Conservation (phyloP, 2,888 invertebrate species). For the Cosmorhoe ocellata region DNA sequence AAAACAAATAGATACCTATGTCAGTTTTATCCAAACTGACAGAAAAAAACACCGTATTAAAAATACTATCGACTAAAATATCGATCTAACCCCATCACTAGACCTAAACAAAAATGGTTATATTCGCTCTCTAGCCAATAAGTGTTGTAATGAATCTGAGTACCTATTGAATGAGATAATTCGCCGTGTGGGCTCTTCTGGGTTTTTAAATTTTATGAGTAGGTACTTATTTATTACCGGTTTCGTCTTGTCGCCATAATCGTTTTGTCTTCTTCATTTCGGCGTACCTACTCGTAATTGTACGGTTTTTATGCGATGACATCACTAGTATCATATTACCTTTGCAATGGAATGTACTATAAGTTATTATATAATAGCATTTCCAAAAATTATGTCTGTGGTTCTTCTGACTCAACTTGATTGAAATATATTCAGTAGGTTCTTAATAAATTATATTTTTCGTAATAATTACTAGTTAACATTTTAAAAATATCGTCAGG, state of each 20-base stretch:
- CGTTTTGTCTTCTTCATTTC: slow-evolving; percentile 37
- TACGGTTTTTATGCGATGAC: slow-evolving; percentile 31
- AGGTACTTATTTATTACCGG: slow-evolving; percentile 64
- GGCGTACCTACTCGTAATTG: slow-evolving; percentile 35
- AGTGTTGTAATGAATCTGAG: slow-evolving; percentile 78
- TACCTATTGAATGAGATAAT: slow-evolving; percentile 71
- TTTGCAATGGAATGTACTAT: slow-evolving; percentile 30
- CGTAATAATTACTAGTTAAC: too few relatives aligned
- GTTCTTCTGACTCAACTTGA: too few relatives aligned
- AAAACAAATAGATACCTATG: too few relatives aligned
- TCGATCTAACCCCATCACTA: slow-evolving; percentile 47
- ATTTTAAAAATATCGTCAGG: too few relatives aligned
- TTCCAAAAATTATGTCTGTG: slow-evolving; percentile 11
- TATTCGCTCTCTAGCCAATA: slow-evolving; percentile 75
- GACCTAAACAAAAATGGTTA: slow-evolving; percentile 67
- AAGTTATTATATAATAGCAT: slow-evolving; percentile 24
- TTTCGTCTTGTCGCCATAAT: slow-evolving; percentile 65
- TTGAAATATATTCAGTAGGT: too few relatives aligned
- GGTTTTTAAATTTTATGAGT: slow-evolving; percentile 64
- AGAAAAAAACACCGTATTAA: too few relatives aligned
- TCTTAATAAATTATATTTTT: too few relatives aligned
- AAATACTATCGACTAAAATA: slow-evolving; percentile 18
- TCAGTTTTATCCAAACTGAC: too few relatives aligned
- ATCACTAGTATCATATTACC: slow-evolving; percentile 33
- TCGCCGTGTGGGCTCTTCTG: slow-evolving; percentile 71